These are phyloP conservation scores for Macrocentrus cingulum DNA, from an alignment of 1,140 invertebrate species.

Conservation along the genomic window DNA sequence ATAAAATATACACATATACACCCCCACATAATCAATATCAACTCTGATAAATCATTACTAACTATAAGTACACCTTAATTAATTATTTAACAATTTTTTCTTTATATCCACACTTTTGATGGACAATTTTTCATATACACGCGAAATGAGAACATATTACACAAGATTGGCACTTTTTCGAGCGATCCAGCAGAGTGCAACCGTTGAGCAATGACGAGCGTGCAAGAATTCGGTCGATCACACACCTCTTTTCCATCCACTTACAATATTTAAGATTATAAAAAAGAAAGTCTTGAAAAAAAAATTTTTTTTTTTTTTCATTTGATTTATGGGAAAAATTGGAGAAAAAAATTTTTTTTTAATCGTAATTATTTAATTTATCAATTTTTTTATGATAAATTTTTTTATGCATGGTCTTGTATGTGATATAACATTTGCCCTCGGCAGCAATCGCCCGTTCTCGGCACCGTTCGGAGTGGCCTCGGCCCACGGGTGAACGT, in stretches of 20 bases:
- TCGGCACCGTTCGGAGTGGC: slow-evolving; percentile 39
- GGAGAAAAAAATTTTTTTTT: too few relatives aligned
- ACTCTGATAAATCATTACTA: too few relatives aligned
- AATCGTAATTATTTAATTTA: too few relatives aligned
- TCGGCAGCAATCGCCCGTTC: slow-evolving; percentile 23
- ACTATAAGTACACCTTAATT: too few relatives aligned
- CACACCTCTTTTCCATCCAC: background rate
- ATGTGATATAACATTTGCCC: slow-evolving; percentile 14
- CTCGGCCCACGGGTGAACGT: slow-evolving; percentile 55
- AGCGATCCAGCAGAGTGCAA: slow-evolving; percentile 5
- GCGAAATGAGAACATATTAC: slow-evolving; percentile 18
- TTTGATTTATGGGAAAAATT: too few relatives aligned
- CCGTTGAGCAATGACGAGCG: slow-evolving; percentile 5
- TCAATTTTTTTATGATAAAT: too few relatives aligned
- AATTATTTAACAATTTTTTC: too few relatives aligned
- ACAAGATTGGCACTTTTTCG: slow-evolving; percentile 18
- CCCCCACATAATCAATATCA: too few relatives aligned
- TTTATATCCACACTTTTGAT: background rate
- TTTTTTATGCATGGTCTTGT: too few relatives aligned
- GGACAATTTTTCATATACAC: background rate
- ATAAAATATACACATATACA: too few relatives aligned
- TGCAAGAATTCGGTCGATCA: slow-evolving; percentile 12
- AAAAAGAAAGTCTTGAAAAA: background rate
- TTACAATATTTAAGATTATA: background rate
- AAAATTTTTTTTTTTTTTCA: too few relatives aligned